Evolutionary conservation across 2,113 vertebrate species (phyloP).

Genomic region (Ceuthmochares aereus): DNA sequence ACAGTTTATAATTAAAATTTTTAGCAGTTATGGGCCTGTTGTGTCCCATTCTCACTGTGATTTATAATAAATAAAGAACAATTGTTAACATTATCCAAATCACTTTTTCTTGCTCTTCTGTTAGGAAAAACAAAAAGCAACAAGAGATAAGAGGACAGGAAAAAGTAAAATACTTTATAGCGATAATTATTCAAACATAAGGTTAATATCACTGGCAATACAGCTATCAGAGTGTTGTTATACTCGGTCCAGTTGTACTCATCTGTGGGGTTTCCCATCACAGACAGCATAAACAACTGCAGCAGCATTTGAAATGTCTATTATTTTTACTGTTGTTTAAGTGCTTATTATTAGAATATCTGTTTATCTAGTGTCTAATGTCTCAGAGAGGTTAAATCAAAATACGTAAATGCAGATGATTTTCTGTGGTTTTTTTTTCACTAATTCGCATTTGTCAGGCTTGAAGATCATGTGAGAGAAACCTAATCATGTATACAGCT

Average conservation of each 20-base stretch:
- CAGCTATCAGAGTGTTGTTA: not conserved
- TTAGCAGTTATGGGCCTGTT: not conserved
- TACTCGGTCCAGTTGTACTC: not conserved
- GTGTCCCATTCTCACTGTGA: not conserved
- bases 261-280: not conserved
- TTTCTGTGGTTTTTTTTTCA: not conserved
- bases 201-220: not conserved
- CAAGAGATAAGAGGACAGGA: not conserved
- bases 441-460: accelerated
- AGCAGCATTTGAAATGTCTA: not conserved
- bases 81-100: not conserved
- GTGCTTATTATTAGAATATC: not conserved
- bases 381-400: not conserved
- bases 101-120: not conserved
- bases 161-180: not conserved
- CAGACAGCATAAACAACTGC: not conserved
- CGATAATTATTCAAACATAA: not conserved
- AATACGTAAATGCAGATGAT: not conserved
- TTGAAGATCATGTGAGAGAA: not conserved
- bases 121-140: not conserved
- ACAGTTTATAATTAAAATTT: not conserved
- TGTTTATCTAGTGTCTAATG: not conserved
- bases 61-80: not conserved
- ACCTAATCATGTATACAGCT: not conserved
- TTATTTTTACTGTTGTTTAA: not conserved